Percentiles rank a stretch among this genome's conserved stretches.
phyloP scores from a whole-genome alignment of 2,888 invertebrate genomes.

The Sarcophaga variegata region DNA sequence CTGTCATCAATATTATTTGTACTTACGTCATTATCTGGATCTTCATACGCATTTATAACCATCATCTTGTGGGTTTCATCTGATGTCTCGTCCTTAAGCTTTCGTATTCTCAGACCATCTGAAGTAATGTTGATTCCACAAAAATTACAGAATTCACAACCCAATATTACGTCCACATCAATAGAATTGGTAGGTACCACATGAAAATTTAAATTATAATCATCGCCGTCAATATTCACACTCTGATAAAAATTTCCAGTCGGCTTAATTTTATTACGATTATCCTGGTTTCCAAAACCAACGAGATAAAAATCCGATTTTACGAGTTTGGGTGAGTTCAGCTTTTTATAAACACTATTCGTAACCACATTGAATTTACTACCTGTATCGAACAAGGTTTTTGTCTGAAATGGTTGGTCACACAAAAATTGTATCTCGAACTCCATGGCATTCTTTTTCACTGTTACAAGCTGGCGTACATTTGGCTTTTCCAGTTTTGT shows the following conservation, averaged over 20 bases:
- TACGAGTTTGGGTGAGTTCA: neutral
- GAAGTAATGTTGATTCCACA: constrained; percentile 33
- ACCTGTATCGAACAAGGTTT: constrained; percentile 38
- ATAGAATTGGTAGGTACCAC: constrained; percentile 41
- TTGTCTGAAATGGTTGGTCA: neutral
- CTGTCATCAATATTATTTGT: constrained; percentile 29
- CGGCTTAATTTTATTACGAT: constrained; percentile 14
- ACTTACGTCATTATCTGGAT: neutral
- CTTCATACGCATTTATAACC: constrained; percentile 17
- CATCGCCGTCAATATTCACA: constrained; percentile 25
- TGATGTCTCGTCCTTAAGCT: constrained; percentile 11
- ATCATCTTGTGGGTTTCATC: constrained; percentile 32
- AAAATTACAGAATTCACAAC: constrained; percentile 37
- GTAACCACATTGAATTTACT: constrained; percentile 36
- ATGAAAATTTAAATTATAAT: constrained; percentile 38
- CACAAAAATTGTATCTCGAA: constrained; percentile 28
- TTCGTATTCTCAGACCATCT: constrained; percentile 24
- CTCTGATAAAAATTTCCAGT: constrained; percentile 4
- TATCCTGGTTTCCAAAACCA: constrained; percentile 30
- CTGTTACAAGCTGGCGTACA: constrained; percentile 18
- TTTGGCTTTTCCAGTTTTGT: constrained; percentile 27
- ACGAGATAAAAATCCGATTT: constrained; percentile 24
- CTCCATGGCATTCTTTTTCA: constrained; percentile 24
- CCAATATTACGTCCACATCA: constrained; percentile 42
- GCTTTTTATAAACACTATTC: neutral